Evolutionary conservation across 2,797 vertebrate genomes (phyloP).

Genomic region (Micrastur ruficollis): DNA sequence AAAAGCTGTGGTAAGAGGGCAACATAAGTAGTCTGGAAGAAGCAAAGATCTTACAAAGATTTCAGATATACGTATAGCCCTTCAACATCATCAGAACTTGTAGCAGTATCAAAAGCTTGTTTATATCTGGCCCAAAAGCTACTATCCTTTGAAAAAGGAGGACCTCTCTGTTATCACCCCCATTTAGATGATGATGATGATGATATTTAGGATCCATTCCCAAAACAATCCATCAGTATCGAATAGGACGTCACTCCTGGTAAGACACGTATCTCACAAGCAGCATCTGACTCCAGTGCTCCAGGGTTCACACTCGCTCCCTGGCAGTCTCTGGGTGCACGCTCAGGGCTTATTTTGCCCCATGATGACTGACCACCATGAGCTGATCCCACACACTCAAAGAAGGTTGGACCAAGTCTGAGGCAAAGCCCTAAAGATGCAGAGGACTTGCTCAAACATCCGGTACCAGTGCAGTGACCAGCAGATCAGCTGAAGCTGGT

Average conservation of each 20-base stretch:
- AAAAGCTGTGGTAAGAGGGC: background rate
- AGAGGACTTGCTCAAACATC: background rate
- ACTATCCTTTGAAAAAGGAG: background rate
- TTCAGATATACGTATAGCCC: background rate
- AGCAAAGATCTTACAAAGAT: background rate
- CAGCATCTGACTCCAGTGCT: background rate
- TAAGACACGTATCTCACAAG: rapidly evolving
- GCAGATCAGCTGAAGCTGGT: background rate
- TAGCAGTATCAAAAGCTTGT: background rate
- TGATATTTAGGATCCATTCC: background rate
- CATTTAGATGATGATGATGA: background rate
- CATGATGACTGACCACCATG: no score
- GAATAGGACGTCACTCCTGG: background rate
- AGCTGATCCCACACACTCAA: background rate
- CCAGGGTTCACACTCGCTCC: background rate
- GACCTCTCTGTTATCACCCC: background rate
- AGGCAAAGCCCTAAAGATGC: background rate
- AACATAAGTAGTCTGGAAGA: background rate
- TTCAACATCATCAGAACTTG: background rate
- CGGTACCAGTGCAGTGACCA: background rate
- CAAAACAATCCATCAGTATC: background rate
- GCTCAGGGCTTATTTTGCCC: background rate
- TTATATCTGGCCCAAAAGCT: background rate
- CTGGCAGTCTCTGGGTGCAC: background rate
- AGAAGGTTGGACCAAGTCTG: background rate